Evolutionary conservation across 2,888 invertebrate species (phyloP).

Genomic region (Netelia fuscicornis): DNA sequence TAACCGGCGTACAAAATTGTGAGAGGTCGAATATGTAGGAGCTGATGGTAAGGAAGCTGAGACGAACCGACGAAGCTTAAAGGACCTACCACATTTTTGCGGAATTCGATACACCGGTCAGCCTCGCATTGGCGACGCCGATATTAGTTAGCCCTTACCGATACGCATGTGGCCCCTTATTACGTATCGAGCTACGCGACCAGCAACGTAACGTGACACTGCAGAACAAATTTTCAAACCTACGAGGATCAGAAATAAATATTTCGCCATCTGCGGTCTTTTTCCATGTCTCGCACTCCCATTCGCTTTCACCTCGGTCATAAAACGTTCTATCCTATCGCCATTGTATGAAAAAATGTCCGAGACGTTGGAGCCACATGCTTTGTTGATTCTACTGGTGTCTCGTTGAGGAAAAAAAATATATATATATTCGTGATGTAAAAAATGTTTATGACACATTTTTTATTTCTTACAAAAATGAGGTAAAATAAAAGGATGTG

Average conservation of each 20-base stretch:
- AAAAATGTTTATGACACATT: no score
- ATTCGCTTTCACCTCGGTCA: background rate
- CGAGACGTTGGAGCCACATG: background rate
- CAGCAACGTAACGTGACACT: constrained; percentile 75
- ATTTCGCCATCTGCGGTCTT: constrained; percentile 2
- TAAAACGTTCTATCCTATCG: constrained; percentile 19
- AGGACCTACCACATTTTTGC: constrained; percentile 74
- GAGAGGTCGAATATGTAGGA: constrained; percentile 37
- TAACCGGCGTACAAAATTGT: constrained; percentile 31
- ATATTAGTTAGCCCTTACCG: constrained; percentile 10
- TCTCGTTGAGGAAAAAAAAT: background rate
- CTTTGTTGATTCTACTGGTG: no score
- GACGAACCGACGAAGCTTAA: constrained; percentile 60
- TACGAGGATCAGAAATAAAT: constrained; percentile 13
- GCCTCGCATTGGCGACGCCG: constrained; percentile 72
- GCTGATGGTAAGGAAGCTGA: constrained; percentile 29
- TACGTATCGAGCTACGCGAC: constrained; percentile 68
- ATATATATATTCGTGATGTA: background rate
- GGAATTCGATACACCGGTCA: constrained; percentile 80
- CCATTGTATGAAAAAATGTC: background rate
- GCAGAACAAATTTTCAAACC: constrained; percentile 73
- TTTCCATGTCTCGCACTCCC: background rate
- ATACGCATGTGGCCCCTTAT: background rate
- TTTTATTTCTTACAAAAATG: no score
- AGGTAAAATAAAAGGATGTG: no score